phyloP scores from a whole-genome alignment of 2,888 invertebrate genomes.

The Heliconius ethilla region DNA sequence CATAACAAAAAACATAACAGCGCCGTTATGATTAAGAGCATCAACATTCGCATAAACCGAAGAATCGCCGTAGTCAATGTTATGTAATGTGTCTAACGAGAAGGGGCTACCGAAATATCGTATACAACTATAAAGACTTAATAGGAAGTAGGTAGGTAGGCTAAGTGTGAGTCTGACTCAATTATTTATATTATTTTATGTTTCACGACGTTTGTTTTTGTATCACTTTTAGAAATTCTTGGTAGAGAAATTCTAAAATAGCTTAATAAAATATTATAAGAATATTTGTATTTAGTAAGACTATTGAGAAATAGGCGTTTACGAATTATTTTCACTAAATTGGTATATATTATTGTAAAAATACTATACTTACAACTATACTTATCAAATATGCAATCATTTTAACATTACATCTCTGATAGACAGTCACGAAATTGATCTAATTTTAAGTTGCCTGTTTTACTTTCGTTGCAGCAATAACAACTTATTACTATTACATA shows the following conservation, averaged over 20 bases:
- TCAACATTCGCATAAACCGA: slow-evolving; percentile 39
- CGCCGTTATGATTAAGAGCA: slow-evolving; percentile 39
- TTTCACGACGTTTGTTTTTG: neutral
- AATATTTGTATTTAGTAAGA: too few species aligned
- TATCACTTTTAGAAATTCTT: neutral
- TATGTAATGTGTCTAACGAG: slow-evolving; percentile 33
- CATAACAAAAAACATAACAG: slow-evolving; percentile 40
- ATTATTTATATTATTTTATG: neutral
- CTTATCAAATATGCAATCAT: slow-evolving; percentile 20
- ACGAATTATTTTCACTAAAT: neutral
- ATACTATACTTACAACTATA: neutral
- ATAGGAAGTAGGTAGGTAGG: neutral
- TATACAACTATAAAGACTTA: slow-evolving; percentile 3
- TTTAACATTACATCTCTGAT: slow-evolving; percentile 20
- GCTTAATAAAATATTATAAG: too few species aligned
- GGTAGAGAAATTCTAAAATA: neutral
- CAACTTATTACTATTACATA: slow-evolving; percentile 14
- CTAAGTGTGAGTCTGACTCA: neutral
- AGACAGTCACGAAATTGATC: slow-evolving; percentile 39
- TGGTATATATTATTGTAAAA: slow-evolving; percentile 6
- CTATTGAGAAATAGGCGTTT: neutral
- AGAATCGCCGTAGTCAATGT: slow-evolving; percentile 34
- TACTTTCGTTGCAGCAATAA: slow-evolving; percentile 30
- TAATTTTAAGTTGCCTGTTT: slow-evolving; percentile 24
- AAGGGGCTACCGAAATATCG: slow-evolving; percentile 15